Base-by-base conservation (phyloP, 2,113 vertebrate species). In the Bubo bubo region DNA sequence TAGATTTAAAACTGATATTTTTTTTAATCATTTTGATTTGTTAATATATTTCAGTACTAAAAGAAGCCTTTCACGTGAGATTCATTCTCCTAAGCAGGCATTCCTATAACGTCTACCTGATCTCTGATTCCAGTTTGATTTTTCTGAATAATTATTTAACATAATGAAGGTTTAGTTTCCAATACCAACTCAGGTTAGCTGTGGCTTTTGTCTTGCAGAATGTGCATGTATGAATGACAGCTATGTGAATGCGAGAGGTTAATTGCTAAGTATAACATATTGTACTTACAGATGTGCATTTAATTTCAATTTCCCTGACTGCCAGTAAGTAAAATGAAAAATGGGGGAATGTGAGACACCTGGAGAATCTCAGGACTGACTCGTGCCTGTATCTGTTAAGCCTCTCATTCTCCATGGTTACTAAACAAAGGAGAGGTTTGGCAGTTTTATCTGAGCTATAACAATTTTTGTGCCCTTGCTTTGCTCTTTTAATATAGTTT, bases 281-380 rank as follows among this genome's bases (percentile, higher is more conserved):
- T 95, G 39, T 86, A 35, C 56, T 60, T 91, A 63, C 47, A 81
- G 82, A 84, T 90, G 52, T 72, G 55, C 83, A 81, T 92, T 90
- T 92, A 93, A 88, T 86, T 95, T 92, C 68, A 59, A 37, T 95
- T 92, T 93, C 55, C 76, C 12, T 77, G 53, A 86, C 71, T 90
- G 16, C 28, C 23, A 88, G 74, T 79, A 74, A 53, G 63, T 76
- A 76, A 84, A 63, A 81, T 30, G 34, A 60, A 92, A 92, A 86
- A 77, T 6, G 88, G 32, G 47, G 39, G 52, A 71, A 71, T 68
- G 35, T 60, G 60, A 81, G 66, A 74, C 80, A 95, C 83, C 83
- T 81, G 64, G 68, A 93, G 86, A 87, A 81, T 95, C 73, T 91
- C 59, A 27, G 35, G 30, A 43, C 67, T 89, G 66, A 72, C 43